Conservation (phyloP, 2,888 invertebrate species). For the Nephrotoma guestfalica region DNA sequence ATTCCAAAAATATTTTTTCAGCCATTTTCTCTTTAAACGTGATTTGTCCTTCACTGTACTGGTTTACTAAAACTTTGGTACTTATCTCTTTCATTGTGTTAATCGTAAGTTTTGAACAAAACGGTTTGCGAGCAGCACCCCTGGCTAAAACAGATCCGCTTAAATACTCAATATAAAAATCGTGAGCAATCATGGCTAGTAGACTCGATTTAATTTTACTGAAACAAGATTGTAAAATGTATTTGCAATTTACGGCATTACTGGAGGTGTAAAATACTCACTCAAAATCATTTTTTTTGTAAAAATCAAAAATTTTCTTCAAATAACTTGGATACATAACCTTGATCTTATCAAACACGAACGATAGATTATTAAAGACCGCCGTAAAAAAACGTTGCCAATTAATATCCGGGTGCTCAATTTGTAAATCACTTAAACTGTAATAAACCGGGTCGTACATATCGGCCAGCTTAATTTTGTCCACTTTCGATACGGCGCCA, state of each 20-base stretch:
- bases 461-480: neutral
- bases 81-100: neutral
- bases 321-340: neutral
- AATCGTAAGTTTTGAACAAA: neutral
- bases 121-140: neutral
- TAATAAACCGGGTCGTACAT: neutral
- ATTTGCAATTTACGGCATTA: neutral
- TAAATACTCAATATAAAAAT: neutral
- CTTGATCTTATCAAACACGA: neutral
- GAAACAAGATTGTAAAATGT: neutral
- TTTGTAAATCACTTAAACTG: neutral
- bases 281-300: neutral
- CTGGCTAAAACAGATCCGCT: neutral
- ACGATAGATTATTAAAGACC: neutral
- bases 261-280: neutral
- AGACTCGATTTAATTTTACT: neutral
- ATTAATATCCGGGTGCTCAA: neutral
- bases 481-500: neutral
- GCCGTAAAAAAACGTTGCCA: neutral
- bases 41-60: neutral
- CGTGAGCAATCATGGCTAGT: neutral
- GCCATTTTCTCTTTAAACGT: neutral
- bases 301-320: neutral
- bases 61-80: neutral
- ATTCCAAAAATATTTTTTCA: neutral